These are phyloP conservation scores for Leistus spinibarbis DNA, from an alignment of 2,888 invertebrate genomes.

Conservation along the genomic window DNA sequence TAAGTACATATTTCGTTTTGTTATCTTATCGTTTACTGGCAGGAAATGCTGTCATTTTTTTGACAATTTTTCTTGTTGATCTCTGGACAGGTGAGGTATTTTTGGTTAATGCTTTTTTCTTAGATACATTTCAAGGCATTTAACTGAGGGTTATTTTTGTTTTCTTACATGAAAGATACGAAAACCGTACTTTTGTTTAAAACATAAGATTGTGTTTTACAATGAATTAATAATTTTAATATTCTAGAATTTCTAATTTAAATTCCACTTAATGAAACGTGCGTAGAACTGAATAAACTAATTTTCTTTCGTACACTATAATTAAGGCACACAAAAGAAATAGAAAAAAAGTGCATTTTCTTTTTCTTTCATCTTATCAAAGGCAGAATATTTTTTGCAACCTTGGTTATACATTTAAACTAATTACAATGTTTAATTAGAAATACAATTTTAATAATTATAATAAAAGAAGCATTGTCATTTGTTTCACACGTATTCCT, in stretches of 20 bases:
- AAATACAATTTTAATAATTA: not conserved
- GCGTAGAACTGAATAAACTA: not conserved
- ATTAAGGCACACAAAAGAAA: not conserved
- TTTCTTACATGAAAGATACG: not conserved
- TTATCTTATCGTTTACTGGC: not conserved
- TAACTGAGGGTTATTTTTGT: not conserved
- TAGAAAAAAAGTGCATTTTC: not conserved
- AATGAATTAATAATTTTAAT: not conserved
- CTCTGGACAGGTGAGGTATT: not conserved
- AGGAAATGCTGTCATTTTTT: not conserved
- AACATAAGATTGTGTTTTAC: not conserved
- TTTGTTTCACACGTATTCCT: not conserved
- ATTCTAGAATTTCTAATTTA: not conserved
- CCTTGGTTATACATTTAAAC: not conserved
- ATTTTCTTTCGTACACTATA: not conserved
- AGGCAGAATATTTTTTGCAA: not conserved
- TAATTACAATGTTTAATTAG: not conserved
- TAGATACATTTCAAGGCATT: not conserved
- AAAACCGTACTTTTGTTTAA: too few relatives aligned
- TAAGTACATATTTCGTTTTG: not conserved
- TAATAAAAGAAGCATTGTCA: not conserved
- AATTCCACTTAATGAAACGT: not conserved
- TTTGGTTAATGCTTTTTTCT: not conserved
- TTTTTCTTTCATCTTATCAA: not conserved
- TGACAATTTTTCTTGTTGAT: not conserved